A percentile compares a stretch with the other conserved stretches of the same genome.
phyloP scores from a whole-genome alignment of 1,140 invertebrate genomes.

The Scaptomyza graminum region DNA sequence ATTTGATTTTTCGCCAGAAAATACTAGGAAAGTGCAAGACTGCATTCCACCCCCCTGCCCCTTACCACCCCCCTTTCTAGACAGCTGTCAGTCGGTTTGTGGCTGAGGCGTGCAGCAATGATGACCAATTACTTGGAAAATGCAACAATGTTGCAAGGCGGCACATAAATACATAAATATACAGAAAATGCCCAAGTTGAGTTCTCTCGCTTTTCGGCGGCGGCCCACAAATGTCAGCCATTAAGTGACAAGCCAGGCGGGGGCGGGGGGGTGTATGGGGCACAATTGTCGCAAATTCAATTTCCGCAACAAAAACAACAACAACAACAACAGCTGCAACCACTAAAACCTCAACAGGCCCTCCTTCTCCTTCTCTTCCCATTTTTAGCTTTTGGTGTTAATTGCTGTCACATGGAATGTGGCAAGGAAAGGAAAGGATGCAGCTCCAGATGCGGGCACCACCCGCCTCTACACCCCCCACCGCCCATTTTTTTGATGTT shows the following conservation, averaged over 20 bases:
- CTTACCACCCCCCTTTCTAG: slow-evolving; percentile 3
- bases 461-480: not conserved
- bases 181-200: slow-evolving; percentile 30
- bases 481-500: slow-evolving; percentile 56
- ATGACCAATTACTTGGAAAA: slow-evolving; percentile 80
- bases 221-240: slow-evolving; percentile 30
- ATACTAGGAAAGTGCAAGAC: slow-evolving; percentile 29
- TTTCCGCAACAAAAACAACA: slow-evolving; percentile 62
- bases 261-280: not conserved
- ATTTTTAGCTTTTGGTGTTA: slow-evolving; percentile 70
- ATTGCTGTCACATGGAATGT: slow-evolving; percentile 76
- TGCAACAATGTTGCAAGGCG: slow-evolving; percentile 70
- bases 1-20: not conserved
- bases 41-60: too few relatives aligned
- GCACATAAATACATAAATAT: not conserved
- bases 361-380: not conserved
- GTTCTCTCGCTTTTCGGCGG: slow-evolving; percentile 3
- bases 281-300: slow-evolving; percentile 66
- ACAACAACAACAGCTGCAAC: slow-evolving; percentile 46
- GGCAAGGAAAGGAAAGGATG: slow-evolving; percentile 54
- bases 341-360: slow-evolving; percentile 35
- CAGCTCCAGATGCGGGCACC: not conserved
- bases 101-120: slow-evolving; percentile 49
- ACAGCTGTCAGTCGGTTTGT: slow-evolving; percentile 50
- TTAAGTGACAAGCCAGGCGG: slow-evolving; percentile 36